Conservation (phyloP, 2,888 invertebrate species). For the Antheraea assamensis region DNA sequence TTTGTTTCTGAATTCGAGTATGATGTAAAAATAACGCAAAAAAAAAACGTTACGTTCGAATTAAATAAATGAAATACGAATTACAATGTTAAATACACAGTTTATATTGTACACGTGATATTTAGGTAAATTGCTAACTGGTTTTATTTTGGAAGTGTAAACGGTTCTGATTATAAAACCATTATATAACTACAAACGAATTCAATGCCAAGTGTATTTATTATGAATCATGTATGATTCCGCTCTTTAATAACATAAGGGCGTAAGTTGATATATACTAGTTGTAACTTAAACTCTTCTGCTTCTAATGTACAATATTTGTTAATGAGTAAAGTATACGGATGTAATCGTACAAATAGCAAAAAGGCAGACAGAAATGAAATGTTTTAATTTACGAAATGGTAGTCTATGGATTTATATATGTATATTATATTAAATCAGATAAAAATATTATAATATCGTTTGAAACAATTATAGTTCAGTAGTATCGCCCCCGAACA, state of each 20-base stretch:
- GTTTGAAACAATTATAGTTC: neutral
- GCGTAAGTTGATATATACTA: neutral
- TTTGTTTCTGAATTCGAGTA: too few relatives aligned
- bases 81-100: too few relatives aligned
- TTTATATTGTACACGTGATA: too few relatives aligned
- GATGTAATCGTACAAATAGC: neutral
- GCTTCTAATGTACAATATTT: neutral
- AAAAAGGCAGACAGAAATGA: neutral
- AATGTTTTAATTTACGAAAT: neutral
- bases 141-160: neutral
- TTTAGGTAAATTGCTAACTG: neutral
- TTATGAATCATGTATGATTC: neutral
- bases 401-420: too few relatives aligned
- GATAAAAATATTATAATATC: neutral
- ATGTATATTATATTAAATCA: too few relatives aligned
- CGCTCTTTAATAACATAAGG: neutral
- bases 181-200: neutral
- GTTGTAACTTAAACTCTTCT: neutral
- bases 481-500: too few relatives aligned
- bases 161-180: neutral
- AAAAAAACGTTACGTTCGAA: too few relatives aligned
- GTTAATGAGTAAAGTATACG: neutral
- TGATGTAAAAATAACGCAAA: too few relatives aligned
- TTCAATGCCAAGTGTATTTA: conserved; percentile 7
- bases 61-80: too few relatives aligned